Conservation (phyloP, 2,113 vertebrate species). For the Carettochelys insculpta region DNA sequence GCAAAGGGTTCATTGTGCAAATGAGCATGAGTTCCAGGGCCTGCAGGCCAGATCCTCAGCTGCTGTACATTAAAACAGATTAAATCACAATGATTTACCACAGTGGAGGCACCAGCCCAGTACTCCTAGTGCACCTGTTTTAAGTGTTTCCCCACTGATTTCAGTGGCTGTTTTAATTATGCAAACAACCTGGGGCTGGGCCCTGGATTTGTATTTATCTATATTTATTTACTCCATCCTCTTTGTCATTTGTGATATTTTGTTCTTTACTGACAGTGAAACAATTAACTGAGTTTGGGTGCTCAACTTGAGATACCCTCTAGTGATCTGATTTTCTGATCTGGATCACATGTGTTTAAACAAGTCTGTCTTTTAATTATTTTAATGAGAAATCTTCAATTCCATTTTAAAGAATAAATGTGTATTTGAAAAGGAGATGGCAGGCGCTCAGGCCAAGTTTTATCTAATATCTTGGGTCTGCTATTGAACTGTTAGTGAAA, state of each 20-base stretch:
- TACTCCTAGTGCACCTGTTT: not conserved
- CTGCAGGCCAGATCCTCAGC: not conserved
- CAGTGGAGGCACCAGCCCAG: not conserved
- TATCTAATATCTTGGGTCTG: not conserved
- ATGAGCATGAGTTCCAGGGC: not conserved
- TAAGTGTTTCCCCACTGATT: not conserved
- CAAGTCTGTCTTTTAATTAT: not conserved
- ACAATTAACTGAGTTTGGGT: not conserved
- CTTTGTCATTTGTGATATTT: not conserved
- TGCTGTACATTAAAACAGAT: not conserved
- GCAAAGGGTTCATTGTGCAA: not conserved
- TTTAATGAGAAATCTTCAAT: not conserved
- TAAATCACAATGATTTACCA: not conserved
- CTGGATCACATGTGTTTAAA: not conserved
- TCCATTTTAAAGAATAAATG: not conserved
- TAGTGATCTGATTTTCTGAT: not conserved
- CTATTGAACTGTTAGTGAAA: not conserved
- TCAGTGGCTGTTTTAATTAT: not conserved
- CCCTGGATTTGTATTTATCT: not conserved
- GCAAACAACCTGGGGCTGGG: accelerated
- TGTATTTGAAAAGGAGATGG: not conserved
- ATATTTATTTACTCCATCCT: not conserved
- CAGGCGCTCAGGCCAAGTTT: not conserved
- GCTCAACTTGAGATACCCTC: not conserved
- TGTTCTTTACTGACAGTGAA: not conserved